Evolutionary conservation across 2,113 vertebrate genomes (phyloP).

Genomic region (Callaeas wilsoni): DNA sequence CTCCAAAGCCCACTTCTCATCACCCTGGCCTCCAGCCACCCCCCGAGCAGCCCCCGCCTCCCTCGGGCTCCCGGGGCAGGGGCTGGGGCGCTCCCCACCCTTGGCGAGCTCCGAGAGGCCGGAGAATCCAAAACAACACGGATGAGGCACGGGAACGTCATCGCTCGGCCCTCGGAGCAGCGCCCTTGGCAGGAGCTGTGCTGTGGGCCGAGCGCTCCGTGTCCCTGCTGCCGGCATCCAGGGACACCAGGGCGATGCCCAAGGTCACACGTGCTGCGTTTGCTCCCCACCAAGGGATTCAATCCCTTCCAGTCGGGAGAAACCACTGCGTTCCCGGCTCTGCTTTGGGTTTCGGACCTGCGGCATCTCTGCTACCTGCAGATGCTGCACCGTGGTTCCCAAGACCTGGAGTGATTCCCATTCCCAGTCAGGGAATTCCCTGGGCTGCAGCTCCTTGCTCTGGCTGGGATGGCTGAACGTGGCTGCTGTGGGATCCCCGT

Average conservation of each 20-base stretch:
- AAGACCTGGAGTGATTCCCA: rapidly evolving
- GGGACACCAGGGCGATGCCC: neutral
- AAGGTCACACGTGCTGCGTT: rapidly evolving
- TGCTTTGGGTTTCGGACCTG: rapidly evolving
- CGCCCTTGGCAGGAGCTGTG: neutral
- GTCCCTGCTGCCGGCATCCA: rapidly evolving
- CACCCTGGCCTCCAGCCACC: neutral
- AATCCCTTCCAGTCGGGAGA: rapidly evolving
- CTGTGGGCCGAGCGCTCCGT: rapidly evolving
- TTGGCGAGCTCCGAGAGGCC: neutral
- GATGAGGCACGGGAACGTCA: neutral
- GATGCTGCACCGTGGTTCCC: rapidly evolving
- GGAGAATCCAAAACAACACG: neutral
- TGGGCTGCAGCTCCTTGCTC: neutral
- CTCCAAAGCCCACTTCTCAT: neutral
- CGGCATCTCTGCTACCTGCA: neutral
- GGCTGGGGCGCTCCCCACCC: neutral
- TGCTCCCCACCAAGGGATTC: neutral
- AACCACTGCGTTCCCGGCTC: rapidly evolving
- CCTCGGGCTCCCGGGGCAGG: neutral
- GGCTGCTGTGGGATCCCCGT: neutral
- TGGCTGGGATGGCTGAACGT: rapidly evolving
- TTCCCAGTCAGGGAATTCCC: neutral
- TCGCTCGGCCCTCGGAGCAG: neutral
- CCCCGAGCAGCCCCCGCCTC: rapidly evolving